phyloP scores from a whole-genome alignment of 2,113 vertebrate species.

The Pelobates fuscus region DNA sequence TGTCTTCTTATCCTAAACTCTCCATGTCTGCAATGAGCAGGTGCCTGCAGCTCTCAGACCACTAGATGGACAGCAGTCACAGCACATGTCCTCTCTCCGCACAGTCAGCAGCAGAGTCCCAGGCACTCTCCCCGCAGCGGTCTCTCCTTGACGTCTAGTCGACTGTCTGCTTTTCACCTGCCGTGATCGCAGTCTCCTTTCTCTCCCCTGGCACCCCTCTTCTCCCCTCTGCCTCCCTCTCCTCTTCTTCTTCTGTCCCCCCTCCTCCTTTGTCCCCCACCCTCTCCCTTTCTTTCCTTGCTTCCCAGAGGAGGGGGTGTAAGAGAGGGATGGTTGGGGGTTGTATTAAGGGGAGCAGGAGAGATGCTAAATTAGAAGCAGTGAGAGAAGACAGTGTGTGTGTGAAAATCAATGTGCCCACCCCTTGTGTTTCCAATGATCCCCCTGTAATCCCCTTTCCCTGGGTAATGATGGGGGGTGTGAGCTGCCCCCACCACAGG shows the following conservation, averaged over 20 bases:
- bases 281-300: constrained; percentile 7
- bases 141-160: background rate
- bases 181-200: background rate
- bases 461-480: constrained; percentile 6
- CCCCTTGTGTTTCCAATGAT: constrained; percentile 7
- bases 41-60: constrained; percentile 21
- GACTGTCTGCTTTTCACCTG: constrained; percentile 11
- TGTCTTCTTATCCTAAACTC: background rate
- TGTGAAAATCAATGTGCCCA: background rate
- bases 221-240: background rate
- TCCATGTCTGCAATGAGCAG: constrained; percentile 20
- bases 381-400: constrained; percentile 16
- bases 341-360: background rate
- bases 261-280: constrained; percentile 23
- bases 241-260: constrained; percentile 4
- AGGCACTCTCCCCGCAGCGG: background rate
- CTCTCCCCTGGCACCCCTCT: constrained; percentile 2
- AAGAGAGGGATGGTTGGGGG: constrained; percentile 1
- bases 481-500: constrained; percentile 17
- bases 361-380: constrained; percentile 37
- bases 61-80: too few relatives aligned
- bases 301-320: constrained; percentile 30
- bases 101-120: too few relatives aligned
- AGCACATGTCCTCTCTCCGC: too few relatives aligned
- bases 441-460: background rate